Conservation (phyloP, 2,888 invertebrate species). For the Melieria picta region DNA sequence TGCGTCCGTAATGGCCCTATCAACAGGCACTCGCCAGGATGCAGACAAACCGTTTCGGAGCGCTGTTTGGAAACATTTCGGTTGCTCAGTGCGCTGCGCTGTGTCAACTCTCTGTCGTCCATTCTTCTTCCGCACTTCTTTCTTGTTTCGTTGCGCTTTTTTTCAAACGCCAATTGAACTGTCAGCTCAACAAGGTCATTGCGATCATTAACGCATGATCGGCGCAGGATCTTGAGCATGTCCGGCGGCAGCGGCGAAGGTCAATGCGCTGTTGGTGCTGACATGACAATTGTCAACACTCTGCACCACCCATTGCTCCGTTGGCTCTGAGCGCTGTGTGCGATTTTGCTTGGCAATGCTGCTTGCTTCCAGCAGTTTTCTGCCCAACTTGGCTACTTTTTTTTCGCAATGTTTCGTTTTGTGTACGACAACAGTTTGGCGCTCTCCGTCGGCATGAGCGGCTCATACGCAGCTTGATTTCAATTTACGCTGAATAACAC, state of each 20-base stretch:
- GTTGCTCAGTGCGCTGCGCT: conserved; percentile 44
- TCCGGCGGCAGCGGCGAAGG: conserved; percentile 47
- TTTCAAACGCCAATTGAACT: conserved; percentile 55
- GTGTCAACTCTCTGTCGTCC: not conserved
- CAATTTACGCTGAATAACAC: conserved; percentile 8
- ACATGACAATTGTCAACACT: conserved; percentile 54
- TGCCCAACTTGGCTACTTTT: not conserved
- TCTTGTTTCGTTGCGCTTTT: conserved; percentile 43
- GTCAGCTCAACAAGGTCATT: conserved; percentile 52
- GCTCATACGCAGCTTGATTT: conserved; percentile 18
- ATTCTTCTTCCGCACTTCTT: conserved; percentile 19
- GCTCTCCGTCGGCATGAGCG: no score
- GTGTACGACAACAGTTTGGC: conserved; percentile 1
- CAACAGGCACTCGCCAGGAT: conserved; percentile 44
- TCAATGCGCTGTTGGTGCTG: conserved; percentile 54
- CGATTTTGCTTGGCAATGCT: not conserved
- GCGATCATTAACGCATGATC: conserved; percentile 58
- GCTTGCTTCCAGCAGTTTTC: not conserved
- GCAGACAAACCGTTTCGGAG: conserved; percentile 44
- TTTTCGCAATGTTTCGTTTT: conserved; percentile 12
- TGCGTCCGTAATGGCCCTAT: conserved; percentile 45
- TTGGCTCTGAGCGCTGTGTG: conserved; percentile 8
- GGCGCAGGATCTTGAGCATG: conserved; percentile 42
- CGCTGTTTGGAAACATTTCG: conserved; percentile 57
- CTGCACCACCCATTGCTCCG: conserved; percentile 56